phyloP scores from a whole-genome alignment of 2,113 vertebrate genomes.

The Rhinichthys klamathensis region DNA sequence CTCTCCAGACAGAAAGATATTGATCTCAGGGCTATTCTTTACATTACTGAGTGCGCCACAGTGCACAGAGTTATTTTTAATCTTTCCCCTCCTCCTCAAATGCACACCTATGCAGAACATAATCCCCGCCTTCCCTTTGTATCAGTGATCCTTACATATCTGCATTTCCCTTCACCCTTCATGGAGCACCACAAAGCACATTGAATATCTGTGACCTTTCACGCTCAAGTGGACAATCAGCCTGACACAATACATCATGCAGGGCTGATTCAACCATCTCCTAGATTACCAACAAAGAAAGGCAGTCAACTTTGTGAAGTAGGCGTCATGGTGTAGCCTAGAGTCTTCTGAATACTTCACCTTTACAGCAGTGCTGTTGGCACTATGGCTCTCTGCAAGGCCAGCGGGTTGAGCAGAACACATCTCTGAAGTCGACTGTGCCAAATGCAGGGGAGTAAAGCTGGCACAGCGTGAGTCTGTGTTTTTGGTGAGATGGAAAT shows the following conservation, averaged over 20 bases:
- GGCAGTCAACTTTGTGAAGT: background rate
- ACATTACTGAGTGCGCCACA: slow-evolving; percentile 26
- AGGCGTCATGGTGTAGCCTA: background rate
- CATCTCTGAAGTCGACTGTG: slow-evolving; percentile 22
- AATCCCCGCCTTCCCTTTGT: slow-evolving; percentile 44
- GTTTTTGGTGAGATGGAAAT: slow-evolving; percentile 18
- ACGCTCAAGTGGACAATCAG: slow-evolving; percentile 8
- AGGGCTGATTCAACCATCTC: slow-evolving; percentile 18
- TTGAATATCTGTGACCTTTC: slow-evolving; percentile 14
- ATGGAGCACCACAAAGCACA: slow-evolving; percentile 14
- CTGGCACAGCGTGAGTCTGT: slow-evolving; percentile 7
- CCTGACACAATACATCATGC: slow-evolving; percentile 6
- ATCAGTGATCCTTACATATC: background rate
- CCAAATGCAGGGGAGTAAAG: slow-evolving; percentile 51
- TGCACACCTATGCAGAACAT: slow-evolving; percentile 60
- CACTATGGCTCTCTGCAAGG: slow-evolving; percentile 1
- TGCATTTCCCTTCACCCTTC: slow-evolving; percentile 26
- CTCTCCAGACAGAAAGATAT: slow-evolving; percentile 37
- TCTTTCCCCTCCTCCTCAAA: slow-evolving; percentile 38
- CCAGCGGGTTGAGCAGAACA: background rate
- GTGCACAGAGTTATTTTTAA: slow-evolving; percentile 48
- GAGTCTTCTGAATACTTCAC: background rate
- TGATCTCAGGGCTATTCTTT: slow-evolving; percentile 37
- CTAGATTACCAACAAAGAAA: slow-evolving; percentile 12
- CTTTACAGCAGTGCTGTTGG: slow-evolving; percentile 16